Conservation (phyloP, 2,113 vertebrate species). For the Stegastes partitus region DNA sequence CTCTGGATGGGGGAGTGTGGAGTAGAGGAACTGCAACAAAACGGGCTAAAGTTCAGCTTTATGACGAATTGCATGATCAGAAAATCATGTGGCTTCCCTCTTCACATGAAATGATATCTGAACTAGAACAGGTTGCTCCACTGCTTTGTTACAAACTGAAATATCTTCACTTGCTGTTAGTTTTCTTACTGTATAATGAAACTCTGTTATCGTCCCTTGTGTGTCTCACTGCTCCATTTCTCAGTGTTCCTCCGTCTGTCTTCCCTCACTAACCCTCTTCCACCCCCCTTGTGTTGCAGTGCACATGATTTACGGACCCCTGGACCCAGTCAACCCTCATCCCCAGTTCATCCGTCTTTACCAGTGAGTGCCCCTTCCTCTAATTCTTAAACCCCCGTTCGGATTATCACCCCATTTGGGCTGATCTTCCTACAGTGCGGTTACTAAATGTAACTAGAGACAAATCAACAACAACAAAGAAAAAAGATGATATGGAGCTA, state of each 20-base stretch:
- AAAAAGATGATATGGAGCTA: too few species aligned
- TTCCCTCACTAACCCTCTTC: not conserved
- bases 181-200: not conserved
- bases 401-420: not conserved
- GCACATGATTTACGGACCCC: conserved; percentile 95
- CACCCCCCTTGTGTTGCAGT: conserved; percentile 82
- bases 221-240: not conserved
- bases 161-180: too few species aligned
- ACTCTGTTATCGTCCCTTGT: not conserved
- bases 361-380: conserved; percentile 84
- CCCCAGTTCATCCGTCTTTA: conserved; percentile 94
- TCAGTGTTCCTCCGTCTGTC: not conserved
- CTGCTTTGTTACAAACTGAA: too few species aligned
- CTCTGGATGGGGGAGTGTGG: not conserved
- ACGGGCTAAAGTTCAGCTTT: not conserved
- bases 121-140: too few species aligned
- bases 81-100: too few species aligned
- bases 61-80: not conserved
- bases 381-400: not conserved
- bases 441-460: not conserved
- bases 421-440: too few species aligned
- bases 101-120: too few species aligned
- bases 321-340: conserved; percentile 94
- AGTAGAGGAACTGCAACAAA: too few species aligned
- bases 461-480: too few species aligned